These are phyloP conservation scores for Monomorium pharaonis DNA, from an alignment of 1,140 invertebrate species.

Conservation along the genomic window DNA sequence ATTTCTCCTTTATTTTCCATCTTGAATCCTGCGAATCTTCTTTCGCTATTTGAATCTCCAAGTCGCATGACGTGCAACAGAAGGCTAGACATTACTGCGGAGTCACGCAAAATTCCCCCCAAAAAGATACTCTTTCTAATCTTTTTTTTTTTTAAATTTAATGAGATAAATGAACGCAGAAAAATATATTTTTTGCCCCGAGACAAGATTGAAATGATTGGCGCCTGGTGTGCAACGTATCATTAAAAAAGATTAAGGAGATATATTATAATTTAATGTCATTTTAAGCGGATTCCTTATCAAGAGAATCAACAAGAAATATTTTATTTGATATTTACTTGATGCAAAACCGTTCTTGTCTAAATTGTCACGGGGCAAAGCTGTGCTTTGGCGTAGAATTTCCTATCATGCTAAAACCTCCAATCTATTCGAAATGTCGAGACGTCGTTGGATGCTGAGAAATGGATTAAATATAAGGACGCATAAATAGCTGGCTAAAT, in stretches of 20 bases:
- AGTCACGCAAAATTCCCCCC: constrained; percentile 33
- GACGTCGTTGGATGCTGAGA: constrained; percentile 2
- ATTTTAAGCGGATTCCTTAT: neutral
- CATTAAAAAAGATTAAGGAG: neutral
- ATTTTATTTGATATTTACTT: constrained; percentile 4
- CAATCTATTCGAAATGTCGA: constrained; percentile 12
- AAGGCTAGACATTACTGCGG: constrained; percentile 26
- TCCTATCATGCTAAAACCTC: neutral
- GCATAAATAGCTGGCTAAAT: neutral
- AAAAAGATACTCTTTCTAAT: neutral
- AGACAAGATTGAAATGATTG: neutral
- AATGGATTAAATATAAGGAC: constrained; percentile 28
- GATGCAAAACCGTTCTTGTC: neutral
- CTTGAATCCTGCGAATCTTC: constrained; percentile 26
- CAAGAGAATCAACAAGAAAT: neutral
- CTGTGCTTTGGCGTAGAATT: neutral
- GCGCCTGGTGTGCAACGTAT: neutral
- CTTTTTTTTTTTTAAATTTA: neutral
- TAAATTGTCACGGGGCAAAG: neutral
- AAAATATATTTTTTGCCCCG: neutral
- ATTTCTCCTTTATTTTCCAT: constrained; percentile 44
- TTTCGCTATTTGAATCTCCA: constrained; percentile 35
- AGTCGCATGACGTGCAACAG: constrained; percentile 47
- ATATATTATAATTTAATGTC: neutral
- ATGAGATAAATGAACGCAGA: neutral